A percentile compares a stretch with the other conserved stretches of the same genome.
Conservation (phyloP, 2,797 vertebrate species). For the Syndactyla subalaris region DNA sequence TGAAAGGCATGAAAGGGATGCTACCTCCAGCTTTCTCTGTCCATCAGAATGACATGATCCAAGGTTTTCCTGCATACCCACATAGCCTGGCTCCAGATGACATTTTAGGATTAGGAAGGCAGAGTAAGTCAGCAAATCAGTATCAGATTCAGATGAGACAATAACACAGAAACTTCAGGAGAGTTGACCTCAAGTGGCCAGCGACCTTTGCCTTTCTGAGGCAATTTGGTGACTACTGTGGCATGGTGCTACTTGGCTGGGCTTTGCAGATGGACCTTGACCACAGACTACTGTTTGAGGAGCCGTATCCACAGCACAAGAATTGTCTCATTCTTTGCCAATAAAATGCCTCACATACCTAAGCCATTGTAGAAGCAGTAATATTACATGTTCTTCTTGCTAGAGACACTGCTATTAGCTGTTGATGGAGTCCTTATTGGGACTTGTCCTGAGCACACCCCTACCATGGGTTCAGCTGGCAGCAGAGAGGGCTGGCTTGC, state of each 20-base stretch:
- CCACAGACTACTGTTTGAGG: not conserved
- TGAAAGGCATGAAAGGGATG: not conserved
- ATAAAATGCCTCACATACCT: not conserved
- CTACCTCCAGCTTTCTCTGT: not conserved
- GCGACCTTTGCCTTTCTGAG: not conserved
- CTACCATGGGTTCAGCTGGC: fast-evolving
- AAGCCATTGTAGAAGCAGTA: not conserved
- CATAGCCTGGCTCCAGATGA: not conserved
- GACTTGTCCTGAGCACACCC: not conserved
- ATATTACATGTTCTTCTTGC: not conserved
- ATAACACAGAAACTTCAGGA: not conserved
- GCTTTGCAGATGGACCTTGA: not conserved
- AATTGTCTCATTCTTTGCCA: not conserved
- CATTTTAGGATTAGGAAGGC: not conserved
- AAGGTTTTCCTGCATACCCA: not conserved
- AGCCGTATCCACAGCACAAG: not conserved
- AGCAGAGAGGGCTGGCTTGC: not conserved
- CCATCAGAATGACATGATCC: not conserved
- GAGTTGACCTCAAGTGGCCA: not conserved
- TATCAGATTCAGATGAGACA: not conserved
- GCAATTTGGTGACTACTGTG: not conserved
- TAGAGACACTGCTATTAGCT: not conserved
- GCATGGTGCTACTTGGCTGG: not conserved
- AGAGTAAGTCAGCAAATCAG: not conserved
- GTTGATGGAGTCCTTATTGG: not conserved